These are phyloP conservation scores for Apodemia duryi DNA, from an alignment of 2,888 invertebrate species.

Conservation along the genomic window DNA sequence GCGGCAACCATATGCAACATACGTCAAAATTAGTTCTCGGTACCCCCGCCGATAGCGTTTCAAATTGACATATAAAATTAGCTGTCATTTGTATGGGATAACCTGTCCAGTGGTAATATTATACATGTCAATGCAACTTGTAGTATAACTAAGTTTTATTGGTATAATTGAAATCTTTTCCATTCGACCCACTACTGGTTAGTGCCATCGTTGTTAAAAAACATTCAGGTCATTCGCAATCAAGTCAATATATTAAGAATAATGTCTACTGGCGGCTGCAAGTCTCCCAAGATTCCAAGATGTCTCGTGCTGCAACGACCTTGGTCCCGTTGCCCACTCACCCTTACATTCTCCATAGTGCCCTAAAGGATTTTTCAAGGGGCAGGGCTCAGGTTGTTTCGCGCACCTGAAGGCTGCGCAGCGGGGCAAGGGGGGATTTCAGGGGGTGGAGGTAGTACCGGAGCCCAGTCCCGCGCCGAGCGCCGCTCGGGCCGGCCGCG, in stretches of 20 bases:
- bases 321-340: constrained; percentile 53
- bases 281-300: constrained; percentile 27
- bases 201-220: not conserved
- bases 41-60: no score
- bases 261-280: constrained; percentile 3
- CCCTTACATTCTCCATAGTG: constrained; percentile 27
- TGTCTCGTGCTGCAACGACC: constrained; percentile 54
- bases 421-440: constrained; percentile 38
- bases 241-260: not conserved
- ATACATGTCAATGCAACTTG: no score
- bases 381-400: constrained; percentile 44
- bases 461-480: constrained; percentile 69
- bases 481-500: constrained; percentile 67
- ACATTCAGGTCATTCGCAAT: not conserved
- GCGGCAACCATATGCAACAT: no score
- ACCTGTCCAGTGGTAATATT: no score
- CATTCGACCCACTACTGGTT: no score
- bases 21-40: no score
- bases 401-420: constrained; percentile 56
- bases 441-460: constrained; percentile 39
- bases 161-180: no score
- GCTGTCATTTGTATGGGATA: no score
- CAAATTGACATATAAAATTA: no score
- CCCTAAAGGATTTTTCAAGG: constrained; percentile 37
- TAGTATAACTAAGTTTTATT: no score